Evolutionary conservation across 2,888 invertebrate genomes (phyloP).

Genomic region (Dryomyza anilis): DNA sequence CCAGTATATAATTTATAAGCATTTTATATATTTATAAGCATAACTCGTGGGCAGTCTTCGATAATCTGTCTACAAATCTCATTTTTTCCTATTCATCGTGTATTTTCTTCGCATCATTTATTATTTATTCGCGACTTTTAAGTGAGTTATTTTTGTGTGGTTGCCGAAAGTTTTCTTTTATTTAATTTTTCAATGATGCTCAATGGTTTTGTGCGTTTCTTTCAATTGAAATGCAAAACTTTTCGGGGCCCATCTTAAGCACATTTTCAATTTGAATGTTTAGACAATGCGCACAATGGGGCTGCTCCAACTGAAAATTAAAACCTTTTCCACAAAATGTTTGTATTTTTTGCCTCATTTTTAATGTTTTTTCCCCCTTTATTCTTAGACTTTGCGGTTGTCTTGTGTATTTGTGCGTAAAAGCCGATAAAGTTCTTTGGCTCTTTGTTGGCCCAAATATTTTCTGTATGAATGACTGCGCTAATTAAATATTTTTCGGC

Average conservation of each 20-base stretch:
- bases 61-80: too few relatives aligned
- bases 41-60: too few relatives aligned
- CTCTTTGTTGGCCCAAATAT: too few relatives aligned
- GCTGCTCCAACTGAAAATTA: background rate
- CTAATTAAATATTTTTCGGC: conserved; percentile 3
- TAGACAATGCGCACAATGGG: background rate
- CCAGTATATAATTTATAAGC: too few relatives aligned
- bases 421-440: conserved; percentile 2
- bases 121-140: background rate
- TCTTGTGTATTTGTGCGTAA: conserved; percentile 14
- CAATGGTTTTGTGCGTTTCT: background rate
- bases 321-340: background rate
- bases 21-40: too few relatives aligned
- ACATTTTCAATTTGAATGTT: conserved; percentile 11
- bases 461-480: conserved; percentile 1
- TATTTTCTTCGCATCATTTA: background rate
- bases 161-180: background rate
- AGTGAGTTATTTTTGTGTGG: background rate
- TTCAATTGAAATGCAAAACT: conserved; percentile 1
- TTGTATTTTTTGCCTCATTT: background rate
- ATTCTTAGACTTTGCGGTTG: background rate
- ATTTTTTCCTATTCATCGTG: too few relatives aligned
- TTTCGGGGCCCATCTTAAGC: background rate
- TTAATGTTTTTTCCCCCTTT: too few relatives aligned
- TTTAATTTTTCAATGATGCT: background rate